These are phyloP conservation scores for Scophthalmus maximus DNA, from an alignment of 2,113 vertebrate genomes.

Conservation along the genomic window DNA sequence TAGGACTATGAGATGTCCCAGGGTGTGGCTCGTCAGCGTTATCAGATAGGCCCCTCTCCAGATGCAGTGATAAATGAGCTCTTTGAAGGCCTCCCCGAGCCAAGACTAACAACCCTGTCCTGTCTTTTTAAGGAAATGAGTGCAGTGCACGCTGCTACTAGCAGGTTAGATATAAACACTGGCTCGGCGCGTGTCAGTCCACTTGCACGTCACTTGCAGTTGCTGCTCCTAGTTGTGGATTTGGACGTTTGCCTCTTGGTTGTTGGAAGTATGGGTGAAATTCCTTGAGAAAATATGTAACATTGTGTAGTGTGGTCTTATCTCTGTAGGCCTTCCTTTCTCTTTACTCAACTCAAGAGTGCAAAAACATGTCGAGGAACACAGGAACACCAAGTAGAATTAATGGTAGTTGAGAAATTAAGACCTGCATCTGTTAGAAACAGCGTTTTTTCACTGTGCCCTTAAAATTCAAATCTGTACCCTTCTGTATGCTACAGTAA, in stretches of 20 bases:
- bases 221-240: conserved; percentile 37
- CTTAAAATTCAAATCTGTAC: neutral
- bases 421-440: neutral
- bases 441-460: neutral
- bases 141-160: conserved; percentile 46
- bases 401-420: neutral
- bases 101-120: conserved; percentile 61
- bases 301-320: neutral
- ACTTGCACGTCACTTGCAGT: conserved; percentile 37
- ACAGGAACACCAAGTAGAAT: conserved; percentile 5
- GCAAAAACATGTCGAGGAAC: conserved; percentile 20
- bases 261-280: neutral
- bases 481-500: no score
- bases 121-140: conserved; percentile 73
- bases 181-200: conserved; percentile 29
- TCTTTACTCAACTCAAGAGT: no score
- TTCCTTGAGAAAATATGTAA: neutral
- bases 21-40: conserved; percentile 59
- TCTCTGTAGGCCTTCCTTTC: neutral
- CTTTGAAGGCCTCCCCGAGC: conserved; percentile 82
- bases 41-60: conserved; percentile 78
- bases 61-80: conserved; percentile 76
- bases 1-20: conserved; percentile 68
- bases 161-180: conserved; percentile 65
- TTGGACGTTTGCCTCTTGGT: conserved; percentile 17